Evolutionary conservation across 2,113 vertebrate genomes (phyloP).

Genomic region (Syngnathus floridae): DNA sequence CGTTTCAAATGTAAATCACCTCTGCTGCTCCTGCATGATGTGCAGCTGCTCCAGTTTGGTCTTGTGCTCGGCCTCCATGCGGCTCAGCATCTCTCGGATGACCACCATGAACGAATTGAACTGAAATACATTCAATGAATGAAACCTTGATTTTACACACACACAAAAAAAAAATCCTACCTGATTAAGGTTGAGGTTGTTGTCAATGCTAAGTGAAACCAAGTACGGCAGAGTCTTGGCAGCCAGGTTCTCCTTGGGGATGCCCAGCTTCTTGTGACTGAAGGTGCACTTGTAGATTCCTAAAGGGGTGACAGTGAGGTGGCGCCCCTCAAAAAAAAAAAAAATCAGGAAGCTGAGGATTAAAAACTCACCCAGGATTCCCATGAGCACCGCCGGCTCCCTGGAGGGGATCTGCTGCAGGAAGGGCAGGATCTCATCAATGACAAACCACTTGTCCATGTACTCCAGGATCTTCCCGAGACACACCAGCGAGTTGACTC

Average conservation of each 20-base stretch:
- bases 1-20: constrained; percentile 59
- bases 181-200: constrained; percentile 97
- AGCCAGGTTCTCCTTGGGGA: constrained; percentile 96
- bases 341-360: background rate
- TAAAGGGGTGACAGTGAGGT: constrained; percentile 38
- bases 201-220: constrained; percentile 93
- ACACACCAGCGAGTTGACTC: constrained; percentile 96
- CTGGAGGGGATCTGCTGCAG: constrained; percentile 95
- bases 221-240: constrained; percentile 89
- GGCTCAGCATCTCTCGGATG: constrained; percentile 92
- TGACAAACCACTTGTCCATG: constrained; percentile 97
- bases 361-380: constrained; percentile 82
- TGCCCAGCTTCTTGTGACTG: constrained; percentile 94
- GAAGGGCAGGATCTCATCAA: constrained; percentile 96
- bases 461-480: constrained; percentile 98
- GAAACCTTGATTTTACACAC: background rate
- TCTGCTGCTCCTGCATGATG: constrained; percentile 95
- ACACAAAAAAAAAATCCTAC: constrained; percentile 49
- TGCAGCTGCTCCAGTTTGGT: constrained; percentile 97
- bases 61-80: constrained; percentile 93
- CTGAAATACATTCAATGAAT: constrained; percentile 53
- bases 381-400: constrained; percentile 97
- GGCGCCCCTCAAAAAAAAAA: background rate
- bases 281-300: constrained; percentile 99
- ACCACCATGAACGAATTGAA: constrained; percentile 97